phyloP scores from a whole-genome alignment of 2,113 vertebrate species.

The Pangasianodon gigas region DNA sequence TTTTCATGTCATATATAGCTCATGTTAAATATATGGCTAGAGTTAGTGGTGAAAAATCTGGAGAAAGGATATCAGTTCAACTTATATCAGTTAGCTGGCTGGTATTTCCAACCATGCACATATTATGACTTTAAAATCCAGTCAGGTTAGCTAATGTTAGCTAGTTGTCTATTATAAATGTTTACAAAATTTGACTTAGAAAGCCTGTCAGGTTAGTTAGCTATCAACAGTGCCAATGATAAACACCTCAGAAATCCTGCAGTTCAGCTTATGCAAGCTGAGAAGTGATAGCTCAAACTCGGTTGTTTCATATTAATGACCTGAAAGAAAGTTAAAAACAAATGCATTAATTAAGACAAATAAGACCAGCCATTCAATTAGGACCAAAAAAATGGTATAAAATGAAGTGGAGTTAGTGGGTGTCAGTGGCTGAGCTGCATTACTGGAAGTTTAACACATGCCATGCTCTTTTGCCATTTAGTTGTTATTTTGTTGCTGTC shows the following conservation, averaged over 20 bases:
- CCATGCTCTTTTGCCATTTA: background rate
- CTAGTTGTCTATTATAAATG: background rate
- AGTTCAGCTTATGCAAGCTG: background rate
- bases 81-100: background rate
- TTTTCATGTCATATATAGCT: background rate
- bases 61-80: background rate
- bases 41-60: too few species aligned
- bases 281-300: too few species aligned
- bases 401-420: too few species aligned
- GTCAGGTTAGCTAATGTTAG: background rate
- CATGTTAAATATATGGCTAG: background rate
- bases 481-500: background rate
- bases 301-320: too few species aligned
- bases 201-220: background rate
- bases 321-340: too few species aligned
- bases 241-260: background rate
- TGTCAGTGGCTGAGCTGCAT: background rate
- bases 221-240: background rate
- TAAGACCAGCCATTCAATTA: too few species aligned
- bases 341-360: too few species aligned
- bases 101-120: background rate
- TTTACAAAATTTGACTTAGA: background rate
- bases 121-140: background rate
- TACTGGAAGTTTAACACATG: background rate
- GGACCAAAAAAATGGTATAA: too few species aligned